phyloP scores from a whole-genome alignment of 2,113 vertebrate species.

The Tapirus terrestris region DNA sequence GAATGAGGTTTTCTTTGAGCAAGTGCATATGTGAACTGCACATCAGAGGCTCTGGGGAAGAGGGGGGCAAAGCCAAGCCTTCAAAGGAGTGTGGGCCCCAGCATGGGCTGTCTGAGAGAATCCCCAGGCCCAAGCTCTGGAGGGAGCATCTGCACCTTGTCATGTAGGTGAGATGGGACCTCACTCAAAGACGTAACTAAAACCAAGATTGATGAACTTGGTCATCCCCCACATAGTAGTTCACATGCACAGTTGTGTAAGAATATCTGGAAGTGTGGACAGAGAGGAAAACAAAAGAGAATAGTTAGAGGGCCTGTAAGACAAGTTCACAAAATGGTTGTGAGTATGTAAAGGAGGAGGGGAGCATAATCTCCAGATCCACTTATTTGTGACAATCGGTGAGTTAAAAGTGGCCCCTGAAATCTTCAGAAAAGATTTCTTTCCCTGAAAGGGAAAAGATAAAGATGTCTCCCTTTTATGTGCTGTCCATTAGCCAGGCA shows the following conservation, averaged over 20 bases:
- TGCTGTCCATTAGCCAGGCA: neutral
- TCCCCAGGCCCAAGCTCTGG: too few species aligned
- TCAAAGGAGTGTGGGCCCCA: neutral
- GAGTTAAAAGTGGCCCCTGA: neutral
- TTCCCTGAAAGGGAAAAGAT: neutral
- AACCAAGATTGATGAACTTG: neutral
- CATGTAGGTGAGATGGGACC: neutral
- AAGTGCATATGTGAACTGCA: neutral
- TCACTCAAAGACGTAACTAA: neutral
- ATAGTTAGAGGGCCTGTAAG: neutral
- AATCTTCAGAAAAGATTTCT: neutral
- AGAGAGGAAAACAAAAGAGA: neutral
- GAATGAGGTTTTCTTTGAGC: neutral
- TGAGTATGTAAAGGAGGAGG: neutral
- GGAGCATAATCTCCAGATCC: neutral
- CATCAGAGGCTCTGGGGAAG: neutral
- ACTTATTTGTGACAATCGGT: neutral
- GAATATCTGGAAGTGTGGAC: neutral
- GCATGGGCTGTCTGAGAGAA: neutral
- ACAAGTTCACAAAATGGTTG: neutral
- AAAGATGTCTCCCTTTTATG: neutral
- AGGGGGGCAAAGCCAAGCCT: neutral
- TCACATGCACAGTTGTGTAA: too few species aligned
- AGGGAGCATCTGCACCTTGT: neutral
- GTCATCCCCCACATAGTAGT: neutral